Conservation (phyloP, 1,140 invertebrate genomes). For the Portunus trituberculatus region DNA sequence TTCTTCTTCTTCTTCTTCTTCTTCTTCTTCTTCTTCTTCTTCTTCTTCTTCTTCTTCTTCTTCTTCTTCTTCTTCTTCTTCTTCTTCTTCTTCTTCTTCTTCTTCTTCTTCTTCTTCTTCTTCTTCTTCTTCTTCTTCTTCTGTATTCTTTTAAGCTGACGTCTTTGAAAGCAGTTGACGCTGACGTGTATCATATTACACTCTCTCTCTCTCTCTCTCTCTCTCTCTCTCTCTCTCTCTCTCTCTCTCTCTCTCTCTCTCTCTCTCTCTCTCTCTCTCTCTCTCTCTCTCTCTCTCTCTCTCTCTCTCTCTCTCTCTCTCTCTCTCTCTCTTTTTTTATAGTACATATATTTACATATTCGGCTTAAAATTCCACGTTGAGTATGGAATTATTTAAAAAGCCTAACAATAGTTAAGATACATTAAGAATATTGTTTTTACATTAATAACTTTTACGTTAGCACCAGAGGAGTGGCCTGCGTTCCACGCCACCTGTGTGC, state of each 20-base stretch:
- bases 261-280: not conserved
- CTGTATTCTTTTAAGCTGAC: not conserved
- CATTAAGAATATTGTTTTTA: too few species aligned
- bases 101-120: not conserved
- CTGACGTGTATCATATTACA: not conserved
- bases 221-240: not conserved
- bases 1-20: conserved; percentile 36
- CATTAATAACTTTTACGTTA: too few species aligned
- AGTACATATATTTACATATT: too few species aligned
- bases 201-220: not conserved
- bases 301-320: conserved; percentile 6
- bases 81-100: not conserved
- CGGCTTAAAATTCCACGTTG: too few species aligned
- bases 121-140: not conserved
- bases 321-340: too few species aligned
- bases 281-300: not conserved
- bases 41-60: not conserved
- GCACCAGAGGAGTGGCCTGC: too few species aligned
- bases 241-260: not conserved
- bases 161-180: not conserved
- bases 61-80: not conserved
- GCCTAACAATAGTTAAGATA: too few species aligned
- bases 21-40: not conserved
- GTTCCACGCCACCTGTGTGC: too few species aligned
- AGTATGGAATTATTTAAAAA: too few species aligned